phyloP scores from a whole-genome alignment of 2,797 vertebrate species.

The Poecilia wingei region DNA sequence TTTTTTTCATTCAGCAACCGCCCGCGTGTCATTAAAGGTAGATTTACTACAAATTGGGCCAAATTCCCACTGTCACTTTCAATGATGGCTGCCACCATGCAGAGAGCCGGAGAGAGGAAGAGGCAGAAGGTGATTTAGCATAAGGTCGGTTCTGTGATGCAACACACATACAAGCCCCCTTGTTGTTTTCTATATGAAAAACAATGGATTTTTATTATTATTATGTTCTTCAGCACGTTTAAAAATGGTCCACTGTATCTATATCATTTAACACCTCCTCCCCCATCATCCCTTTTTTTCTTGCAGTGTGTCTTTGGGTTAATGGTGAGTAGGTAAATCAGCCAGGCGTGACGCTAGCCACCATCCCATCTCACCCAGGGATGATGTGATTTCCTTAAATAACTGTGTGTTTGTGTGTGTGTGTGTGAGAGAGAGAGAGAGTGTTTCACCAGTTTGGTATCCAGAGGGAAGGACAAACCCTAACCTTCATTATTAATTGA shows the following conservation, averaged over 20 bases:
- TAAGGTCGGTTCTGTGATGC: slow-evolving; percentile 19
- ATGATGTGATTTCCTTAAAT: slow-evolving; percentile 88
- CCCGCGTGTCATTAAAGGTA: slow-evolving; percentile 90
- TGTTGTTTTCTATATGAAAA: slow-evolving; percentile 17
- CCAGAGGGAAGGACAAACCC: slow-evolving; percentile 68
- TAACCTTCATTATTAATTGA: slow-evolving; percentile 94
- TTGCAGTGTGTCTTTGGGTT: slow-evolving; percentile 60
- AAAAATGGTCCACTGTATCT: background rate
- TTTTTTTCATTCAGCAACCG: slow-evolving; percentile 82
- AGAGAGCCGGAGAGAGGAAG: slow-evolving; percentile 51
- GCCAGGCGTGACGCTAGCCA: slow-evolving; percentile 78
- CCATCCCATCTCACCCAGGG: slow-evolving; percentile 82
- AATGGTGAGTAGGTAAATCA: slow-evolving; percentile 87
- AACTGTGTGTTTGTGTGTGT: slow-evolving; percentile 54
- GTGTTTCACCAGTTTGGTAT: slow-evolving; percentile 29
- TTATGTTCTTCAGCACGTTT: background rate
- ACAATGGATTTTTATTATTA: too few relatives aligned
- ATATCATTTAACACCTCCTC: background rate
- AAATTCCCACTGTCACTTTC: slow-evolving; percentile 97
- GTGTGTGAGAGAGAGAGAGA: background rate
- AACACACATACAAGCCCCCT: slow-evolving; percentile 22
- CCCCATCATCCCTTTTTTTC: background rate
- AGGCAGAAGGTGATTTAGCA: slow-evolving; percentile 49
- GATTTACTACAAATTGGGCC: slow-evolving; percentile 97
- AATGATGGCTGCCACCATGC: slow-evolving; percentile 89